Conservation (phyloP, 2,113 vertebrate genomes). For the Trochalopteron elliotii region DNA sequence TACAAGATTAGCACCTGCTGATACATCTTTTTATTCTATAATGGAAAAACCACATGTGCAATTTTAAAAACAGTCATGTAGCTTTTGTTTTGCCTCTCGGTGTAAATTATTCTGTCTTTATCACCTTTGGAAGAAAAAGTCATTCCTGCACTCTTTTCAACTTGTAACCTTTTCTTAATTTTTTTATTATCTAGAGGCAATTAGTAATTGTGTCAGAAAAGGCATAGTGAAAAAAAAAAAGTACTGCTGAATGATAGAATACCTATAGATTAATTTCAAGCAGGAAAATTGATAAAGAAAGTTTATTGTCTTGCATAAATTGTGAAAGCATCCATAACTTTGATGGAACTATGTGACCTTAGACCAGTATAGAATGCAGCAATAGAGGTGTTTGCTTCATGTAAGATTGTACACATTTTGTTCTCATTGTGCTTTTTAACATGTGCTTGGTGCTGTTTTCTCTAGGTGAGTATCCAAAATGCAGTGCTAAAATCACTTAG, state of each 20-base stretch:
- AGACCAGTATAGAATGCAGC: not conserved
- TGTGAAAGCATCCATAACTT: not conserved
- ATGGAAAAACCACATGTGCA: not conserved
- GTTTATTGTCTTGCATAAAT: not conserved
- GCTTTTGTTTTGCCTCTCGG: not conserved
- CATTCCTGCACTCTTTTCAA: not conserved
- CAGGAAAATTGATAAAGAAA: not conserved
- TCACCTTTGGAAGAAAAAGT: not conserved
- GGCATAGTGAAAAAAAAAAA: not conserved
- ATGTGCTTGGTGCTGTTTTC: not conserved
- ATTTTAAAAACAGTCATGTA: not conserved
- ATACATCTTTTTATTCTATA: not conserved
- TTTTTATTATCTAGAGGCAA: not conserved
- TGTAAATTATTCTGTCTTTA: not conserved
- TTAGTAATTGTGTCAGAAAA: not conserved
- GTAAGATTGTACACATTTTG: not conserved
- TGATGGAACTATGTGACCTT: not conserved
- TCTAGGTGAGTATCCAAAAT: not conserved
- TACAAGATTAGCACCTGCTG: constrained; percentile 40
- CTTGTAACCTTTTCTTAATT: not conserved
- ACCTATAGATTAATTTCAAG: not conserved
- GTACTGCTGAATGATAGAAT: not conserved
- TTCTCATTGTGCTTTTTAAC: not conserved
- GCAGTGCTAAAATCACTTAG: not conserved
- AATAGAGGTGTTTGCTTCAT: not conserved